These are phyloP conservation scores for Pollenia amentaria DNA, from an alignment of 2,888 invertebrate species.

Conservation along the genomic window DNA sequence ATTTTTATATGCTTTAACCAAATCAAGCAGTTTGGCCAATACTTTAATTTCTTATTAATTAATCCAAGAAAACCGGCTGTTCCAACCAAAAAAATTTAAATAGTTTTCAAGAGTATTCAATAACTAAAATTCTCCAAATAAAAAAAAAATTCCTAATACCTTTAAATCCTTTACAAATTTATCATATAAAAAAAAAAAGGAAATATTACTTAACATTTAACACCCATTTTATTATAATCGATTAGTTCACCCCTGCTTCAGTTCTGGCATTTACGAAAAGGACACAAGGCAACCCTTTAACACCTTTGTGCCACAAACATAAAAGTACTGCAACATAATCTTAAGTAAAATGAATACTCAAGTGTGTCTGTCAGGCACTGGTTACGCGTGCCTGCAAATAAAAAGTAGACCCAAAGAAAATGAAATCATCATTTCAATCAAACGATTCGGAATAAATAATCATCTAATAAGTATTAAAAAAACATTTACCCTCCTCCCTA, in stretches of 20 bases:
- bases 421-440: slow-evolving; percentile 58
- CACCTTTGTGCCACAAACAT: slow-evolving; percentile 60
- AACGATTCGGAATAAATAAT: slow-evolving; percentile 63
- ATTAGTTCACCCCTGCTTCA: slow-evolving; percentile 64
- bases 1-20: too few species aligned
- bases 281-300: slow-evolving; percentile 66
- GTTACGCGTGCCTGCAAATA: slow-evolving; percentile 70
- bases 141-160: neutral
- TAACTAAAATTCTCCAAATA: neutral
- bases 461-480: slow-evolving; percentile 71
- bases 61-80: neutral
- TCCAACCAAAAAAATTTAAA: neutral
- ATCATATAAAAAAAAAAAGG: slow-evolving; percentile 73
- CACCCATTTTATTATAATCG: slow-evolving; percentile 74
- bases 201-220: slow-evolving; percentile 80
- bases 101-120: neutral
- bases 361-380: slow-evolving; percentile 80
- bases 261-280: slow-evolving; percentile 7
- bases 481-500: slow-evolving; percentile 68
- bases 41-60: too few species aligned
- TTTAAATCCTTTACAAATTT: slow-evolving; percentile 71
- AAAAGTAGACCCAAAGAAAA: slow-evolving; percentile 12
- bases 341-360: slow-evolving; percentile 54
- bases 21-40: too few species aligned
- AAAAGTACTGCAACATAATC: neutral